Conservation (phyloP, 2,797 vertebrate species). For the Podarcis siculus region DNA sequence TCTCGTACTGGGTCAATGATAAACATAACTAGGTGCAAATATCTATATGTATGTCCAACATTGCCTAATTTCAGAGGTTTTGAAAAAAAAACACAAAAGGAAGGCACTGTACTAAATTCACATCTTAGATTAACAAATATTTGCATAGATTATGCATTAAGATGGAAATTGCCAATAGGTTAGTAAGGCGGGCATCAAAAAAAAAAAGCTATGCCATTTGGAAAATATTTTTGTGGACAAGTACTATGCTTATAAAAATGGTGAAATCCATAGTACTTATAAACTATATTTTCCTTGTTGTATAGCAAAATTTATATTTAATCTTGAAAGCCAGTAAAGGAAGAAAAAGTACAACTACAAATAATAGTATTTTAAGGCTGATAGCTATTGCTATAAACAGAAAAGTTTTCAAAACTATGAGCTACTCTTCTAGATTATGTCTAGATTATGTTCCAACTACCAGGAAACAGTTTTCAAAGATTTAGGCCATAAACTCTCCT, state of each 20-base stretch:
- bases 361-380: conserved; percentile 30
- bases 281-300: neutral
- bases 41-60: neutral
- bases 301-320: conserved; percentile 37
- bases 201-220: conserved; percentile 28
- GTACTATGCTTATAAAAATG: neutral
- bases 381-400: conserved; percentile 45
- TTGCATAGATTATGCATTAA: conserved; percentile 23
- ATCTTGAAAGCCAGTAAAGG: conserved; percentile 15
- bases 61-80: neutral
- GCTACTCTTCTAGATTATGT: neutral
- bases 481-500: conserved; percentile 39
- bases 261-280: neutral
- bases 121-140: conserved; percentile 35
- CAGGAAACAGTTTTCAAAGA: conserved; percentile 35
- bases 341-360: conserved; percentile 47
- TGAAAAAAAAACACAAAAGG: conserved; percentile 22
- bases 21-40: neutral
- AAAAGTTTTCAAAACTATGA: conserved; percentile 3
- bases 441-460: conserved; percentile 55
- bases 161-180: conserved; percentile 25
- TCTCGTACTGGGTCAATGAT: neutral
- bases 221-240: neutral
- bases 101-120: conserved; percentile 19
- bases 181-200: conserved; percentile 17